Base-by-base conservation (phyloP, 64 coral and sea anemone species). In the Dendronephthya gigantea region DNA sequence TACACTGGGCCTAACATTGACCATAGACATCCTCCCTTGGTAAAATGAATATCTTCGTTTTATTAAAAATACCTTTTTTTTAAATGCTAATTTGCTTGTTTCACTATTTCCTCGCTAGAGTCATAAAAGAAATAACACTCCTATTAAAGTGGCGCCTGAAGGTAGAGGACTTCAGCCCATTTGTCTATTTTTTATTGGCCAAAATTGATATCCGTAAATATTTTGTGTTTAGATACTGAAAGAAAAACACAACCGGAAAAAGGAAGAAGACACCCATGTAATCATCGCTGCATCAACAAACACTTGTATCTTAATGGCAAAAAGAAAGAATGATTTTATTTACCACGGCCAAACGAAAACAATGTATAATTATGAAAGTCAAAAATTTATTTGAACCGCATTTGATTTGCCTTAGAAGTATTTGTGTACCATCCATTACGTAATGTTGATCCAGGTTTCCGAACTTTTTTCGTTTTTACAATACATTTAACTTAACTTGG, bases 281-380 rank as follows among this genome's bases (percentile, higher is more conserved):
- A 87, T 68, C 94, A 97, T 82, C 89, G 92, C 4, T 97, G 94
- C 82, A 76, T 70, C 30, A 93, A 93, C 51, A 97, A 97, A 72
- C 88, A 93, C 39, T 82, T 88, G 85, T 96, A 96, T 96, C 94
- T 88, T 96, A 90, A 88, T 31, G 11, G 9, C 1, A 87, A 40
- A 11, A 23, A 12, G 27, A 87, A 30, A 41, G 8, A 15, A 28
- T 41, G 13, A 31, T 59, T 27, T 13, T 59, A 12, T 39, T 41
- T 40, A 27, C 50, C 4, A 66, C 2, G 22, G 1, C 49, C 0
- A 35, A n/a, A n/a, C n/a, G n/a, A n/a, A n/a, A n/a, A n/a, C n/a
- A n/a, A n/a, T n/a, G n/a, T n/a, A n/a, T n/a, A n/a, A n/a, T n/a
- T n/a, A n/a, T n/a, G n/a, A n/a, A n/a, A n/a, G n/a, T n/a, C n/a